These are phyloP conservation scores for Diaphora mendica DNA, from an alignment of 2,888 invertebrate species.

Conservation along the genomic window DNA sequence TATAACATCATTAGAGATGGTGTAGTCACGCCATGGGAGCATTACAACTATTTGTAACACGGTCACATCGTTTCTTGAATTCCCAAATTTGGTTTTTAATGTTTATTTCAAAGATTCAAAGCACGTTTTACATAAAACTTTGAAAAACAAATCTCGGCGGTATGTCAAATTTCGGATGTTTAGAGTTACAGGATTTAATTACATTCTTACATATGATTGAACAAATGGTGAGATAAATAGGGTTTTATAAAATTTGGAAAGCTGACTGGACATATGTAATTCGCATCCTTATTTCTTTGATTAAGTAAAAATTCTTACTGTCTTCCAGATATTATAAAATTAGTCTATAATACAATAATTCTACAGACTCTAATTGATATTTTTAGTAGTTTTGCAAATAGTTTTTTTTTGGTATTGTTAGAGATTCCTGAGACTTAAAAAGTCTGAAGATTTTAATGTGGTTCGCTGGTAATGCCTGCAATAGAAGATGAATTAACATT, in stretches of 20 bases:
- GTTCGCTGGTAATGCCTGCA: constrained; percentile 46
- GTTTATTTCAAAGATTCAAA: constrained; percentile 67
- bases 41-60: constrained; percentile 82
- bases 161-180: constrained; percentile 57
- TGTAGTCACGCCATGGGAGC: constrained; percentile 79
- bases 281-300: constrained; percentile 49
- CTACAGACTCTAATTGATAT: neutral
- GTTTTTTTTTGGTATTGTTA: neutral
- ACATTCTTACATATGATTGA: constrained; percentile 65
- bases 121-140: constrained; percentile 68
- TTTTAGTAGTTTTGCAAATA: constrained; percentile 22
- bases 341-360: neutral
- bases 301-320: constrained; percentile 4
- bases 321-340: constrained; percentile 50
- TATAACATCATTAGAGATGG: constrained; percentile 83
- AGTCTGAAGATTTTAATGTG: constrained; percentile 34
- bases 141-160: constrained; percentile 68
- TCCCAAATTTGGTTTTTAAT: constrained; percentile 79
- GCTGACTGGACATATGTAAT: constrained; percentile 53
- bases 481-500: constrained; percentile 72
- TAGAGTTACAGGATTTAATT: constrained; percentile 54
- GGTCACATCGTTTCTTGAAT: constrained; percentile 80
- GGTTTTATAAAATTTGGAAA: constrained; percentile 56
- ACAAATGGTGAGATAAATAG: constrained; percentile 64
- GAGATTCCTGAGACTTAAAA: too few relatives aligned